Evolutionary conservation across 2,888 invertebrate species (phyloP).

Genomic region (Synanthedon formicaeformis): DNA sequence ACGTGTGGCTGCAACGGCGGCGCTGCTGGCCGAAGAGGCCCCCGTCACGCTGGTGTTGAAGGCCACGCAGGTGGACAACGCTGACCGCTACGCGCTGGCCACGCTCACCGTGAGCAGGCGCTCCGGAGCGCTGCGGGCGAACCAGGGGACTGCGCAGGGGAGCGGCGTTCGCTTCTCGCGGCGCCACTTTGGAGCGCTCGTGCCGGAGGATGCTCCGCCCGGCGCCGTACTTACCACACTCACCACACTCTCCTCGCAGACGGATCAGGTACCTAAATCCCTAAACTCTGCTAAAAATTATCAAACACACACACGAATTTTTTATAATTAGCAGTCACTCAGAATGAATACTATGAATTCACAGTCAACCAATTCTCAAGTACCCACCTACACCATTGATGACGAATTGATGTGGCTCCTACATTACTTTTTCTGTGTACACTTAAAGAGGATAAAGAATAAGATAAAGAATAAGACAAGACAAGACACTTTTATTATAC

Average conservation of each 20-base stretch:
- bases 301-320: background rate
- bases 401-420: too few relatives aligned
- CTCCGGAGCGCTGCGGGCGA: conserved; percentile 20
- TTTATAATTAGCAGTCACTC: background rate
- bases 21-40: conserved; percentile 72
- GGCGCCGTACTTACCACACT: conserved; percentile 80
- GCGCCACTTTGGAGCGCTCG: conserved; percentile 76
- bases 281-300: background rate
- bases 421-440: too few relatives aligned
- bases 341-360: background rate
- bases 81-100: conserved; percentile 87
- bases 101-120: conserved; percentile 74
- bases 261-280: background rate
- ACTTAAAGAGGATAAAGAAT: too few relatives aligned
- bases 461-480: too few relatives aligned
- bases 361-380: too few relatives aligned
- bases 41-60: conserved; percentile 72
- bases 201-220: conserved; percentile 81
- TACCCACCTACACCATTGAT: too few relatives aligned
- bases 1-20: conserved; percentile 68
- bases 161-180: conserved; percentile 79
- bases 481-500: too few relatives aligned
- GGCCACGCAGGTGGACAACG: conserved; percentile 86
- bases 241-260: conserved; percentile 70
- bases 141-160: conserved; percentile 73